phyloP scores from a whole-genome alignment of 2,888 invertebrate species.

The Sinhomidia bicolor region DNA sequence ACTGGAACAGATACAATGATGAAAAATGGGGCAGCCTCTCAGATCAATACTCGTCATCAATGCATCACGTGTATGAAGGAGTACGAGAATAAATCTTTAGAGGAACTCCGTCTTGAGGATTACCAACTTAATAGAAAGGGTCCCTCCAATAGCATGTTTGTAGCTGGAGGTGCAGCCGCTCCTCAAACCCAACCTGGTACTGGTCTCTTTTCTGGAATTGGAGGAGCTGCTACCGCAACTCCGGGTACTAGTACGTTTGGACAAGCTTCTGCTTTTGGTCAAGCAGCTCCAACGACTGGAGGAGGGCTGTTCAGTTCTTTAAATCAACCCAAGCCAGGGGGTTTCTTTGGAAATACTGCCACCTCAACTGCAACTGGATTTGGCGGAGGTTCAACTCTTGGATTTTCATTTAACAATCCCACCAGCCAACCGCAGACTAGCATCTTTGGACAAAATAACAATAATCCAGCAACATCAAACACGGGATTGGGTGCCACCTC shows the following conservation, averaged over 20 bases:
- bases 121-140: constrained; percentile 95
- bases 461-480: constrained; percentile 66
- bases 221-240: constrained; percentile 79
- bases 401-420: constrained; percentile 79
- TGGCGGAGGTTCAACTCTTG: constrained; percentile 59
- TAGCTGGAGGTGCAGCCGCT: constrained; percentile 81
- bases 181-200: constrained; percentile 78
- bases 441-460: constrained; percentile 74
- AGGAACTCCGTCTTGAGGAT: constrained; percentile 97
- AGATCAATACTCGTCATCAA: constrained; percentile 95
- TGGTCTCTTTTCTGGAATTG: constrained; percentile 78
- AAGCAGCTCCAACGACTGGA: constrained; percentile 82
- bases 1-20: constrained; percentile 94
- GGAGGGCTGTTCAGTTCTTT: constrained; percentile 70
- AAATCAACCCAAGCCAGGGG: constrained; percentile 77
- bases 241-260: constrained; percentile 82
- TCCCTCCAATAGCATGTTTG: constrained; percentile 83
- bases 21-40: constrained; percentile 92
- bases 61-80: constrained; percentile 99
- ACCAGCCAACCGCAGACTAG: constrained; percentile 76
- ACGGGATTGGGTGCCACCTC: constrained; percentile 79
- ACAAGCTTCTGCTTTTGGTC: constrained; percentile 84
- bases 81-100: constrained; percentile 96
- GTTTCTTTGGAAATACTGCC: constrained; percentile 78
- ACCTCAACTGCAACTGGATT: constrained; percentile 78